Conservation (phyloP, 1,140 invertebrate species). For the Aradophagus sp. region DNA sequence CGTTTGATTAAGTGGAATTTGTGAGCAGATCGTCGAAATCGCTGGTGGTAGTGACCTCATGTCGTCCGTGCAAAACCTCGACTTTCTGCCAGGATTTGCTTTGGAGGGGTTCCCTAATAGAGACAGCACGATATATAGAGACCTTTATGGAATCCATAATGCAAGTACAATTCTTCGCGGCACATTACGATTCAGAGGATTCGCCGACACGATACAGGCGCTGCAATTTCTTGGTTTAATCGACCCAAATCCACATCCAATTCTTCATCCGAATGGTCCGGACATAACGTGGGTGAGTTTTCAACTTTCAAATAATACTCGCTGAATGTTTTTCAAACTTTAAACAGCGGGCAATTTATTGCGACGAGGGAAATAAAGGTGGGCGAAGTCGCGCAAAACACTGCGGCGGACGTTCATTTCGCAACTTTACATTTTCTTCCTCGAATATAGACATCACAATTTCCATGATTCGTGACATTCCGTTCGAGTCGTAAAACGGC, state of each 20-base stretch:
- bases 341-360: too few relatives aligned
- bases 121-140: slow-evolving; percentile 92
- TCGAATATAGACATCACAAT: too few relatives aligned
- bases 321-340: too few relatives aligned
- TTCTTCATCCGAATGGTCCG: slow-evolving; percentile 94
- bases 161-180: slow-evolving; percentile 93
- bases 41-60: slow-evolving; percentile 91
- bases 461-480: too few relatives aligned
- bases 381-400: too few relatives aligned
- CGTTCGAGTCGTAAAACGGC: too few relatives aligned
- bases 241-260: slow-evolving; percentile 88
- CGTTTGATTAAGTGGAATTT: slow-evolving; percentile 4
- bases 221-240: slow-evolving; percentile 92
- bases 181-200: slow-evolving; percentile 93
- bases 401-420: too few relatives aligned
- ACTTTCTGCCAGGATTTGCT: slow-evolving; percentile 97
- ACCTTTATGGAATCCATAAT: slow-evolving; percentile 90
- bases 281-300: slow-evolving; percentile 93
- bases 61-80: slow-evolving; percentile 83
- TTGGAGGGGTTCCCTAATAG: slow-evolving; percentile 97
- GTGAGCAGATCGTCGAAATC: slow-evolving; percentile 88
- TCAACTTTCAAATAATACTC: neutral
- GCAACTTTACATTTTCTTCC: too few relatives aligned
- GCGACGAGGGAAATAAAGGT: too few relatives aligned
- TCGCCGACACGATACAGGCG: slow-evolving; percentile 88